Conservation (phyloP, 2,888 invertebrate species). For the Horisme vitalbata region DNA sequence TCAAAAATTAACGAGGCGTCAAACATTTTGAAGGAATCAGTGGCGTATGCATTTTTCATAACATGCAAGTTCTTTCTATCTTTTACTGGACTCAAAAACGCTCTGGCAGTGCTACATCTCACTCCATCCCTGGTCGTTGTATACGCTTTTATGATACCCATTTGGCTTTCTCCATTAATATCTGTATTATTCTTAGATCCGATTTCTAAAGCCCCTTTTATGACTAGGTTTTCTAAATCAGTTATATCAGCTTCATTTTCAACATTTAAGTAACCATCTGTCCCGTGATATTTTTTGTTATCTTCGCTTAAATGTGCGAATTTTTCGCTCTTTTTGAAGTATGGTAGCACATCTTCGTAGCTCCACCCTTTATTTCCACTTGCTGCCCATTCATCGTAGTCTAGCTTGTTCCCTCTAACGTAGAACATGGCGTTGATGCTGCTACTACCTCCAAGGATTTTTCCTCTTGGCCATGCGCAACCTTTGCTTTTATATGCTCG, state of each 20-base stretch:
- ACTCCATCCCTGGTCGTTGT: conserved; percentile 70
- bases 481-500: conserved; percentile 58
- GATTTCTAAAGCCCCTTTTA: conserved; percentile 66
- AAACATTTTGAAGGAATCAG: no score
- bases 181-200: conserved; percentile 63
- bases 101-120: conserved; percentile 78
- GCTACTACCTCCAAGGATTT: conserved; percentile 83
- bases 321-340: conserved; percentile 79
- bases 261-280: conserved; percentile 64
- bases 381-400: conserved; percentile 81
- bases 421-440: conserved; percentile 84
- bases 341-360: conserved; percentile 77
- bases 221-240: conserved; percentile 48
- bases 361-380: conserved; percentile 82
- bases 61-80: conserved; percentile 67
- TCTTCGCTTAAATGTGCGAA: conserved; percentile 36
- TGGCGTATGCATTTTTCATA: conserved; percentile 77
- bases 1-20: no score
- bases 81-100: conserved; percentile 70
- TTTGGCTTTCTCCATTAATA: conserved; percentile 67
- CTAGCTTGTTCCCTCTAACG: conserved; percentile 76
- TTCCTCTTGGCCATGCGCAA: conserved; percentile 85
- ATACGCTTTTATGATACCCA: conserved; percentile 70
- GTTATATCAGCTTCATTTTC: conserved; percentile 46
- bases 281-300: conserved; percentile 53